Evolutionary conservation across 2,797 vertebrate species (phyloP).

Genomic region (Botia almorhae): DNA sequence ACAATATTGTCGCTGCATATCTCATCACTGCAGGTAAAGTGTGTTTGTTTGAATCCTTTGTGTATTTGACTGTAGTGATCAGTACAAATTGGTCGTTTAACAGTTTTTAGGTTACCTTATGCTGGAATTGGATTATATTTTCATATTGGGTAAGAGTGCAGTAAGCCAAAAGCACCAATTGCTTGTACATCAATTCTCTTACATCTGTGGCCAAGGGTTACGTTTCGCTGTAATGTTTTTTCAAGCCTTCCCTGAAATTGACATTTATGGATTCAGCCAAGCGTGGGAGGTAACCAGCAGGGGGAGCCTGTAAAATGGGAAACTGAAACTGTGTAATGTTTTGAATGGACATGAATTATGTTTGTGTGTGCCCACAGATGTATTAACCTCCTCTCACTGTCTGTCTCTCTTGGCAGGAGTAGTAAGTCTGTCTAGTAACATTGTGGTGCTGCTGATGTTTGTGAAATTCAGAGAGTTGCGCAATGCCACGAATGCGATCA

Average conservation of each 20-base stretch:
- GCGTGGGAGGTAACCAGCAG: slow-evolving; percentile 30
- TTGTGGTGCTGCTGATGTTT: slow-evolving; percentile 93
- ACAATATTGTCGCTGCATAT: slow-evolving; percentile 93
- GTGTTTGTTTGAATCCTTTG: neutral
- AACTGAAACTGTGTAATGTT: neutral
- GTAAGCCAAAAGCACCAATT: neutral
- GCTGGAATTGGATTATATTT: neutral
- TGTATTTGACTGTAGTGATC: slow-evolving; percentile 16
- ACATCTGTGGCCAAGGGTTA: neutral
- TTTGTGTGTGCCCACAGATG: neutral
- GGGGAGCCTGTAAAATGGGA: slow-evolving; percentile 4
- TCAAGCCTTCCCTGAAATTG: neutral
- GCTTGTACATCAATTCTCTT: neutral
- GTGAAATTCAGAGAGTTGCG: slow-evolving; percentile 92
- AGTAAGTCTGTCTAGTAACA: slow-evolving; percentile 91
- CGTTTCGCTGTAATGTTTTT: neutral
- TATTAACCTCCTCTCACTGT: slow-evolving; percentile 12
- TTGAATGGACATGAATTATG: neutral
- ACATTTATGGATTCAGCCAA: slow-evolving; percentile 33
- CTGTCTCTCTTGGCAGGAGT: slow-evolving; percentile 75
- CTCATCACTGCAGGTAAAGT: slow-evolving; percentile 93
- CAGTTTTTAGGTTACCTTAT: neutral
- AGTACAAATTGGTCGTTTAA: neutral
- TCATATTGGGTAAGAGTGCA: neutral
- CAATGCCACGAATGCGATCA: slow-evolving; percentile 93